phyloP scores from a whole-genome alignment of 2,113 vertebrate genomes.

The Aplodontia rufa region DNA sequence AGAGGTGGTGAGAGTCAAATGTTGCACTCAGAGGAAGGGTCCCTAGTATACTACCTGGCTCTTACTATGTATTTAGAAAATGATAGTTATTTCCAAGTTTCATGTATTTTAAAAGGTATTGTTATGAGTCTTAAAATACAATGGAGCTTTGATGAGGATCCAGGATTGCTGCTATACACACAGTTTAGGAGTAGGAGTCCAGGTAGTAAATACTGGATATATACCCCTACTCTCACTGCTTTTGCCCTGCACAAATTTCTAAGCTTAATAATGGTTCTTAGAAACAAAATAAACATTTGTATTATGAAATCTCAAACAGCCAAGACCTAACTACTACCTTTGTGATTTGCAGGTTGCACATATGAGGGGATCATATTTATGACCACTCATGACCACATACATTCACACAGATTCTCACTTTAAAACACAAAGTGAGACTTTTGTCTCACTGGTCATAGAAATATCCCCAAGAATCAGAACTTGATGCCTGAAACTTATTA shows the following conservation, averaged over 20 bases:
- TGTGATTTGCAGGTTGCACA: not conserved
- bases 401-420: not conserved
- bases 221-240: not conserved
- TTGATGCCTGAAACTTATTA: not conserved
- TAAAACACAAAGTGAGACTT: not conserved
- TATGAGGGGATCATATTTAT: not conserved
- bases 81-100: not conserved
- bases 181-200: not conserved
- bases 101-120: not conserved
- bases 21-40: not conserved
- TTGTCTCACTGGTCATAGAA: not conserved
- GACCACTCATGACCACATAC: not conserved
- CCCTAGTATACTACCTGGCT: not conserved
- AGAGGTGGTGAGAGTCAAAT: constrained; percentile 7
- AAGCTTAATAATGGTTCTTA: not conserved
- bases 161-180: not conserved
- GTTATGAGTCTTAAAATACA: not conserved
- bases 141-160: not conserved
- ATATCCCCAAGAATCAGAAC: not conserved
- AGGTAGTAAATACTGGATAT: not conserved
- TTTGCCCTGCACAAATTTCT: not conserved
- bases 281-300: not conserved
- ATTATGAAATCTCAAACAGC: not conserved
- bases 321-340: not conserved
- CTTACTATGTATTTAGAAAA: not conserved